A percentile compares a stretch with the other conserved stretches of the same genome.
Evolutionary conservation across 1,140 invertebrate genomes (phyloP).

Genomic region (Cylas formicarius): DNA sequence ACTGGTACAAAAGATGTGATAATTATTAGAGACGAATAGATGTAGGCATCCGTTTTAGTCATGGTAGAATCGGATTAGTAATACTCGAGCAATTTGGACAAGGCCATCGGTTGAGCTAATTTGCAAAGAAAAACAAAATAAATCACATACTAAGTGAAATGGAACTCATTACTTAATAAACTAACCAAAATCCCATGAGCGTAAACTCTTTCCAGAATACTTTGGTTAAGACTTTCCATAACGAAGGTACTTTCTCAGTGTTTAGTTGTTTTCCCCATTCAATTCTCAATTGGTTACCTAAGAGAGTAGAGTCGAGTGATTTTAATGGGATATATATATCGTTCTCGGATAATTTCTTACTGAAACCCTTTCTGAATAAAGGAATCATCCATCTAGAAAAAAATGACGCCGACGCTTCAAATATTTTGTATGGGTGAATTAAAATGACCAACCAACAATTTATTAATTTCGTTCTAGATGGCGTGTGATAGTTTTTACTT

Average conservation of each 20-base stretch:
- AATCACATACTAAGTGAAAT: background rate
- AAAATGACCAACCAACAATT: too few relatives aligned
- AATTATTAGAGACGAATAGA: conserved; percentile 62
- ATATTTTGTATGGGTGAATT: too few relatives aligned
- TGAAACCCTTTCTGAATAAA: conserved; percentile 25
- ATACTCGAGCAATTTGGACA: conserved; percentile 41
- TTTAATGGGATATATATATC: conserved; percentile 20
- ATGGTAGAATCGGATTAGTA: conserved; percentile 45
- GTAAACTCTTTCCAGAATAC: conserved; percentile 37
- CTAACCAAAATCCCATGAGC: conserved; percentile 36
- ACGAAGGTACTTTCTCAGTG: conserved; percentile 34
- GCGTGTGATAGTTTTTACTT: too few relatives aligned
- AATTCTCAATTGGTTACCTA: conserved; percentile 50
- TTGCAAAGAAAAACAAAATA: conserved; percentile 20
- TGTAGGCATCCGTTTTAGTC: conserved; percentile 50
- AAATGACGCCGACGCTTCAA: too few relatives aligned
- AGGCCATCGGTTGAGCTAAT: conserved; percentile 26
- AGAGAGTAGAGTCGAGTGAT: conserved; percentile 21
- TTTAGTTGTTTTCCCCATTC: conserved; percentile 45
- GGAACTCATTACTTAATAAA: background rate
- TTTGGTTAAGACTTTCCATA: conserved; percentile 33
- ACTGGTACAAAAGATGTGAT: conserved; percentile 54
- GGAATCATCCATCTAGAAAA: conserved; percentile 39
- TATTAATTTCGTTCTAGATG: too few relatives aligned
- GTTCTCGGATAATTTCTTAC: conserved; percentile 26